A percentile compares a stretch with the other conserved stretches of the same genome.
Conservation (phyloP, 1,140 invertebrate genomes). For the Pseudomyrmex concolor region DNA sequence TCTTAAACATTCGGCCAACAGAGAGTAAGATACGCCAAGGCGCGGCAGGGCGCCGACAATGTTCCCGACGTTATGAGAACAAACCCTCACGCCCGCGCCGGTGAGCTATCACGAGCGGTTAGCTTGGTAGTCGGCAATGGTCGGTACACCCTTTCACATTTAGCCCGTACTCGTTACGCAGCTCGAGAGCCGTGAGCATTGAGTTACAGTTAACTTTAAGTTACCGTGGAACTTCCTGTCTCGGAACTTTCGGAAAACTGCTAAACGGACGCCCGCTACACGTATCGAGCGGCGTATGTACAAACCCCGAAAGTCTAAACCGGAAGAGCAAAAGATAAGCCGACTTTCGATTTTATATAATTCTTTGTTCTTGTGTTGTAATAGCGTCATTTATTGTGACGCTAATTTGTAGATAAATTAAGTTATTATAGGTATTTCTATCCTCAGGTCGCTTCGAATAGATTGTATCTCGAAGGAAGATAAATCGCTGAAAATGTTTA, state of each 20-base stretch:
- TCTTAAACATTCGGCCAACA: slow-evolving; percentile 45
- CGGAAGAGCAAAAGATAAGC: slow-evolving; percentile 37
- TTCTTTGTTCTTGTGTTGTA: background rate
- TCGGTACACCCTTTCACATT: slow-evolving; percentile 54
- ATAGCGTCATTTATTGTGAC: background rate
- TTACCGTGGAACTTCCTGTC: slow-evolving; percentile 58
- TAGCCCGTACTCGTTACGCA: slow-evolving; percentile 61
- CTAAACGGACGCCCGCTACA: slow-evolving; percentile 59
- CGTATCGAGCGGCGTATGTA: slow-evolving; percentile 10
- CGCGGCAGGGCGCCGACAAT: slow-evolving; percentile 15
- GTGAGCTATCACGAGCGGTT: slow-evolving; percentile 32
- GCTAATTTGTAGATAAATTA: background rate
- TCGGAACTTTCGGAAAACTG: slow-evolving; percentile 66
- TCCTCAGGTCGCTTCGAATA: background rate
- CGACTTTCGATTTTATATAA: slow-evolving; percentile 17
- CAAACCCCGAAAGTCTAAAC: slow-evolving; percentile 34
- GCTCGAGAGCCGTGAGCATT: slow-evolving; percentile 46
- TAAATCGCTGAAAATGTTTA: background rate
- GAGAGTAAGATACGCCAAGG: slow-evolving; percentile 37
- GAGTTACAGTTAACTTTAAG: slow-evolving; percentile 71
- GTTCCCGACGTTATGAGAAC: slow-evolving; percentile 52
- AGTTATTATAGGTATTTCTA: too few relatives aligned
- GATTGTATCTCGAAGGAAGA: background rate
- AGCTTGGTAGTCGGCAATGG: slow-evolving; percentile 23
- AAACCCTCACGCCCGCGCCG: slow-evolving; percentile 14